Evolutionary conservation across 1,140 invertebrate genomes (phyloP).

Genomic region (Triops longicaudatus): DNA sequence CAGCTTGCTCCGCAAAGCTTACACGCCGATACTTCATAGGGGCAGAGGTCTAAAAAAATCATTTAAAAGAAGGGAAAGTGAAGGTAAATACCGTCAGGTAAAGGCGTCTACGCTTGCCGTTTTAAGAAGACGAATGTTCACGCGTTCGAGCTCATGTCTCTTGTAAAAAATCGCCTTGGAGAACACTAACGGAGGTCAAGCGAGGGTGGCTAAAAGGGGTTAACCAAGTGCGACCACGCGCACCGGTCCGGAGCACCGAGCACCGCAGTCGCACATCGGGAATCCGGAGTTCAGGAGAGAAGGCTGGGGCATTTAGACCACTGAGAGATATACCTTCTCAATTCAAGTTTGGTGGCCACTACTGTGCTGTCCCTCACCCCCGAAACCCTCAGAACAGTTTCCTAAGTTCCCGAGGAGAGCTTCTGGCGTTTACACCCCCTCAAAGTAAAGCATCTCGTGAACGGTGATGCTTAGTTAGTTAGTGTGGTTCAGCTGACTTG

Average conservation of each 20-base stretch:
- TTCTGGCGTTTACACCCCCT: background rate
- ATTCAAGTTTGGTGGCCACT: conserved; percentile 4
- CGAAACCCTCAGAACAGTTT: background rate
- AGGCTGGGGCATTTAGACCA: background rate
- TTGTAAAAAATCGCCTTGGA: background rate
- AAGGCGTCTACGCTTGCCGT: background rate
- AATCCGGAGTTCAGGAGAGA: background rate
- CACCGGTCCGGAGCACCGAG: conserved; percentile 13
- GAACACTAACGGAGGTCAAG: conserved; percentile 18
- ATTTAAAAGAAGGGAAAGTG: background rate
- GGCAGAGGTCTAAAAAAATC: background rate
- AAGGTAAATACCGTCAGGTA: background rate
- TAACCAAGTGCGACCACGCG: conserved; percentile 25
- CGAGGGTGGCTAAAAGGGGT: conserved; percentile 13
- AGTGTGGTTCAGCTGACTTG: conserved; percentile 4
- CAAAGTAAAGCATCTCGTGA: background rate
- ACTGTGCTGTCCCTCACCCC: background rate
- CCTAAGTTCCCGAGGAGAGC: background rate
- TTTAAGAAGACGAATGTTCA: too few species aligned
- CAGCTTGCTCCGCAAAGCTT: background rate
- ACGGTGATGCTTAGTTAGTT: background rate
- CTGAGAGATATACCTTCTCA: background rate
- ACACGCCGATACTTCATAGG: background rate
- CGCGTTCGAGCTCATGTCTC: too few species aligned
- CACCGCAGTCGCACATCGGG: conserved; percentile 13